A percentile compares a stretch with the other conserved stretches of the same genome.
Conservation (phyloP, 2,113 vertebrate genomes). For the Procavia capensis region DNA sequence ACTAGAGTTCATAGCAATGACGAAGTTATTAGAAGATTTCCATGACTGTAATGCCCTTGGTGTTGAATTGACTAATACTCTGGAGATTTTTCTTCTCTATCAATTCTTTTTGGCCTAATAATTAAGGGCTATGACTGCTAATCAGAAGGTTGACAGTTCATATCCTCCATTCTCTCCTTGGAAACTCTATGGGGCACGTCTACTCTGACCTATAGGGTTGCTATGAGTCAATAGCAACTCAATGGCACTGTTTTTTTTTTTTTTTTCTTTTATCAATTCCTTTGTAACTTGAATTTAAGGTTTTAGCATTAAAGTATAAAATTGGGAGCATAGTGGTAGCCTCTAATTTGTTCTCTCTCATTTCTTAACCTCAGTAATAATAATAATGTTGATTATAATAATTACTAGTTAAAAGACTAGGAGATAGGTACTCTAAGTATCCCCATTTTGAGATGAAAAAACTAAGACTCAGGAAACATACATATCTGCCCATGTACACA, state of each 20-base stretch:
- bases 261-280: slow-evolving; percentile 26
- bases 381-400: not conserved
- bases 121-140: too few species aligned
- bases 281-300: not conserved
- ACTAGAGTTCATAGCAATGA: not conserved
- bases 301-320: slow-evolving; percentile 2
- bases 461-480: not conserved
- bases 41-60: not conserved
- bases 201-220: too few species aligned
- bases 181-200: too few species aligned
- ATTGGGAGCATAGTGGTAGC: not conserved
- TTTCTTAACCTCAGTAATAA: not conserved
- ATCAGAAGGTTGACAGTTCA: too few species aligned
- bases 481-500: not conserved
- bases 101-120: too few species aligned
- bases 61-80: slow-evolving; percentile 27
- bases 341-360: not conserved
- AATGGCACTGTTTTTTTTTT: too few species aligned
- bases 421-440: not conserved
- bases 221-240: too few species aligned
- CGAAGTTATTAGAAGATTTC: slow-evolving; percentile 3
- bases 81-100: slow-evolving; percentile 26
- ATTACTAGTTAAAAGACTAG: not conserved
- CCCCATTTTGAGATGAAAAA: not conserved
- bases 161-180: too few species aligned